Evolutionary conservation across 1,140 invertebrate species (phyloP), one percentile per base, ranked within the genome.

Genomic region (Cydia fagiglandana): DNA sequence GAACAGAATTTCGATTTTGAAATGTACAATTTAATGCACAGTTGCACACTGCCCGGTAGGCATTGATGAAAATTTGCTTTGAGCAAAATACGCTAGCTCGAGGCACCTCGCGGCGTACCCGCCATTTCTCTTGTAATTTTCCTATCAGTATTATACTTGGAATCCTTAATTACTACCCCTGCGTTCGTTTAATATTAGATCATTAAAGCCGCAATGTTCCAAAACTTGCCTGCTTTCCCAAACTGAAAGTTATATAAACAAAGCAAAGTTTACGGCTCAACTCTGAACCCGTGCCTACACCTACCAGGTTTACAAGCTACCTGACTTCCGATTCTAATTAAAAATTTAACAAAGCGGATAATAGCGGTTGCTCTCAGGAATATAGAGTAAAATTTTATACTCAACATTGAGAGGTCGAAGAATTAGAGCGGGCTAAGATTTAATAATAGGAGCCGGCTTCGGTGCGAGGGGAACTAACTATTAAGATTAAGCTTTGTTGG

Each of bases 111-210:
- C 61, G 61, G 61, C 24, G 28, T 28, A 30, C 61, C 28, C 64
- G 30, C 15, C 66, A 38, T 38, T 50, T 76, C 79, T 77, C 79
- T 80, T 81, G 81, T 77, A 85, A 84, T 85, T 81, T 82, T 56
- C 74, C 79, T 83, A 86, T 86, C 81, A 83, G 80, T 84, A 84
- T 87, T 87, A 82, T 84, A 83, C 84, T 83, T 80, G 76, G 85
- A 88, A 91, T 90, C 84, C 83, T 84, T 92, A 92, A 92, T 92
- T 90, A 92, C 91, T 89, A 91, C 88, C 87, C 82, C 83, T 81
- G 80, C 84, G 87, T 90, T 88, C 89, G 84, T 91, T 86, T 91
- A 91, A 92, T 92, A 91, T 91, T 91, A 91, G 88, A 92, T 91
- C 89, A 92, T 91, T 91, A 91, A 90, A 91, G 85, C 89, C 91